These are phyloP conservation scores for Eristalis intricaria DNA, from an alignment of 2,888 invertebrate species.

Conservation along the genomic window DNA sequence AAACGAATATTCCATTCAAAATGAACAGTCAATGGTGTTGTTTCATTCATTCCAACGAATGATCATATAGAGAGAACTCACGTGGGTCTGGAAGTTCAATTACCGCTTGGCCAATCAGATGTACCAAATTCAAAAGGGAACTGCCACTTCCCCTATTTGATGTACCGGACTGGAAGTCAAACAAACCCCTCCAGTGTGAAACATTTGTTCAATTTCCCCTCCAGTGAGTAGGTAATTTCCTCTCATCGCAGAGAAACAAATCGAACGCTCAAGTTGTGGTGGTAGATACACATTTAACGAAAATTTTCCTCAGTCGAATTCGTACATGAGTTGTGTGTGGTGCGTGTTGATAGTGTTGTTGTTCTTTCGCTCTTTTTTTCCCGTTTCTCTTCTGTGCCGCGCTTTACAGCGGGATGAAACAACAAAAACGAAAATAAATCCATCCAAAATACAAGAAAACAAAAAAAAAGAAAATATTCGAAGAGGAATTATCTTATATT, in stretches of 20 bases:
- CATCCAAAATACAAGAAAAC: slow-evolving; percentile 51
- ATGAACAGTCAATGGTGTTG: neutral
- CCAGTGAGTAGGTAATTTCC: neutral
- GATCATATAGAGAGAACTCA: slow-evolving; percentile 27
- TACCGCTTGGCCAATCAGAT: slow-evolving; percentile 58
- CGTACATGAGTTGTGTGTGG: slow-evolving; percentile 72
- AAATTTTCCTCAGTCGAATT: slow-evolving; percentile 70
- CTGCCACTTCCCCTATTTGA: slow-evolving; percentile 59
- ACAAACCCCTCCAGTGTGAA: slow-evolving; percentile 48
- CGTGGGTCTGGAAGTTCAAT: slow-evolving; percentile 44
- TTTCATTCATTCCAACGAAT: slow-evolving; percentile 29
- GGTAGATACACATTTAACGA: slow-evolving; percentile 70
- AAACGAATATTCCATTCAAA: slow-evolving; percentile 24
- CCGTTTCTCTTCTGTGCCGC: slow-evolving; percentile 69
- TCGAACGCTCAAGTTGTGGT: slow-evolving; percentile 58
- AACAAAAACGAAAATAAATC: slow-evolving; percentile 63
- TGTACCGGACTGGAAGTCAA: slow-evolving; percentile 52
- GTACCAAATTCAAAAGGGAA: slow-evolving; percentile 62
- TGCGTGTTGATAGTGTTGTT: slow-evolving; percentile 68
- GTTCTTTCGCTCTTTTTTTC: slow-evolving; percentile 70
- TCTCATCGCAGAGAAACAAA: slow-evolving; percentile 66
- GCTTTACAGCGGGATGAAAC: slow-evolving; percentile 63
- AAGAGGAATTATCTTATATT: slow-evolving; percentile 50
- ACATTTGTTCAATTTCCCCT: slow-evolving; percentile 43
- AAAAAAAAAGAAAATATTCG: slow-evolving; percentile 23